Evolutionary conservation across 1,140 invertebrate species (phyloP).

Genomic region (Physella acuta): DNA sequence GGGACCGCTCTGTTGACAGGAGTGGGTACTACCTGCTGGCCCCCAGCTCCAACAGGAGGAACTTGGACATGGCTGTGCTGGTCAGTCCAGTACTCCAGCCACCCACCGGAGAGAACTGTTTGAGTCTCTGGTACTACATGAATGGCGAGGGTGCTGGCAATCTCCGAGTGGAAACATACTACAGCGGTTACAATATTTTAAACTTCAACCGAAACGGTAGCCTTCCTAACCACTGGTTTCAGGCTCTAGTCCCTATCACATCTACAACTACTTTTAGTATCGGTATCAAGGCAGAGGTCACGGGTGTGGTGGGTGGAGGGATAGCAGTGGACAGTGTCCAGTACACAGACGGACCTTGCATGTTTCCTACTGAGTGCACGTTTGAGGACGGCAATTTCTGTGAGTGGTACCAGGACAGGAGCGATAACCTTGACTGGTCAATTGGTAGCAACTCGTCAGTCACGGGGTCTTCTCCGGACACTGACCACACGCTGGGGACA

Average conservation of each 20-base stretch:
- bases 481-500: conserved; percentile 70
- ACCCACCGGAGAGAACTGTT: conserved; percentile 37
- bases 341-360: conserved; percentile 40
- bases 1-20: conserved; percentile 39
- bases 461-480: conserved; percentile 72
- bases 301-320: conserved; percentile 42
- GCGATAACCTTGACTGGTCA: conserved; percentile 52
- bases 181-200: not conserved
- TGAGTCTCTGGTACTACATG: conserved; percentile 75
- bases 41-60: conserved; percentile 38
- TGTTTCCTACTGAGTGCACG: conserved; percentile 35
- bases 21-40: conserved; percentile 47
- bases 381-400: conserved; percentile 49
- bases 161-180: not conserved
- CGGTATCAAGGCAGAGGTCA: conserved; percentile 37
- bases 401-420: conserved; percentile 37
- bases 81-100: conserved; percentile 44
- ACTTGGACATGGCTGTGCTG: conserved; percentile 73
- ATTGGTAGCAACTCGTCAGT: conserved; percentile 45
- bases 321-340: conserved; percentile 59
- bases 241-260: conserved; percentile 27
- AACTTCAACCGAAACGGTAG: conserved; percentile 28
- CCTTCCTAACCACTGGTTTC: conserved; percentile 40
- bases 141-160: conserved; percentile 63
- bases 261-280: conserved; percentile 32